A percentile compares a stretch with the other conserved stretches of the same genome.
phyloP scores from a whole-genome alignment of 2,797 vertebrate genomes.

The Cryptoblepharus egeriae region DNA sequence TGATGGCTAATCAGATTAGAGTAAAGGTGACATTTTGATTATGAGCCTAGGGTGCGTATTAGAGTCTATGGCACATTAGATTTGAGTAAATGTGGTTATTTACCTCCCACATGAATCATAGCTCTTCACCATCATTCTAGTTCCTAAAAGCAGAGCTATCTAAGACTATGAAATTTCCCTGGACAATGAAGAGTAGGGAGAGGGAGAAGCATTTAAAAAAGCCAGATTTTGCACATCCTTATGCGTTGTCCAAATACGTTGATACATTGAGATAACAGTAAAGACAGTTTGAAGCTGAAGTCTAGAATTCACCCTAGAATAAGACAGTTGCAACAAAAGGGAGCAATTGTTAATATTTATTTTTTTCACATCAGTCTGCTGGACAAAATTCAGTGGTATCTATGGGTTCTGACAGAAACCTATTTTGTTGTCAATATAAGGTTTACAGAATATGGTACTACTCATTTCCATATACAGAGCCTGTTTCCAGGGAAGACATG shows the following conservation, averaged over 20 bases:
- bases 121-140: background rate
- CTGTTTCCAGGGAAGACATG: too few species aligned
- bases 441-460: conserved; percentile 7
- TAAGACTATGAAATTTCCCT: background rate
- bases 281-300: background rate
- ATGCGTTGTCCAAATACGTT: background rate
- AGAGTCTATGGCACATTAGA: too few species aligned
- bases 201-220: background rate
- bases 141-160: background rate
- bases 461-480: conserved; percentile 2
- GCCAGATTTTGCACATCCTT: background rate
- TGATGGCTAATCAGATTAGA: too few species aligned
- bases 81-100: too few species aligned
- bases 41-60: too few species aligned
- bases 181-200: background rate
- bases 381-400: background rate
- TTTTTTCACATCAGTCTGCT: background rate
- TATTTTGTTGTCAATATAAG: background rate
- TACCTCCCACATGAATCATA: background rate
- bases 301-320: background rate
- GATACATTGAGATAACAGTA: background rate
- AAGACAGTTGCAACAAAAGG: background rate
- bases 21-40: too few species aligned
- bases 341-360: background rate
- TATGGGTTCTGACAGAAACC: background rate